A percentile compares a stretch with the other conserved stretches of the same genome.
These are phyloP conservation scores for Oncorhynchus keta DNA, from an alignment of 2,113 vertebrate genomes.

Conservation along the genomic window DNA sequence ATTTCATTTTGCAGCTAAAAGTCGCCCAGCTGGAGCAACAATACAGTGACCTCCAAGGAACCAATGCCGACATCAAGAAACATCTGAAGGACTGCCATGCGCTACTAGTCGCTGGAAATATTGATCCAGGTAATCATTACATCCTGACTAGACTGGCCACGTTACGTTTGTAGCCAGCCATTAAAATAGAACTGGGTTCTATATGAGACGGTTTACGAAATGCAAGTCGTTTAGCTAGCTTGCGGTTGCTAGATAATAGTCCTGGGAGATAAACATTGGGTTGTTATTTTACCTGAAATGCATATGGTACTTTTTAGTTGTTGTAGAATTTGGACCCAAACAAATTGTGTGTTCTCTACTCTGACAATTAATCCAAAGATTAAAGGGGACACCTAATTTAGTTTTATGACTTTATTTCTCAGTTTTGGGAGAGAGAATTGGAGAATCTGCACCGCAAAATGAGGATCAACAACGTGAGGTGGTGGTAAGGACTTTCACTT, in stretches of 20 bases:
- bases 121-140: not conserved
- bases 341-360: too few relatives aligned
- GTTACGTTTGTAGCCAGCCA: too few relatives aligned
- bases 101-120: not conserved
- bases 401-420: not conserved
- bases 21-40: not conserved
- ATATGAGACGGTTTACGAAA: not conserved
- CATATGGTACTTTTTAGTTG: too few relatives aligned
- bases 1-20: not conserved
- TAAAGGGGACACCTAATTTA: too few relatives aligned
- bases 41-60: not conserved
- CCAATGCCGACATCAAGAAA: not conserved
- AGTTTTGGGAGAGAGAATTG: conserved; percentile 69
- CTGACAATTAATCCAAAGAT: too few relatives aligned
- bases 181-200: too few relatives aligned
- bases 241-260: too few relatives aligned
- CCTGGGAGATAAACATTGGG: too few relatives aligned
- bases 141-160: too few relatives aligned
- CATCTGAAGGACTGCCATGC: not conserved
- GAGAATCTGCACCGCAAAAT: conserved; percentile 47
- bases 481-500: conserved; percentile 48
- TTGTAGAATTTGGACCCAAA: too few relatives aligned
- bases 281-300: too few relatives aligned
- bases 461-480: conserved; percentile 63
- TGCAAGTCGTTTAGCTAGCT: too few relatives aligned